Evolutionary conservation across 2,797 vertebrate genomes (phyloP).

Genomic region (Gallinago solitaria): DNA sequence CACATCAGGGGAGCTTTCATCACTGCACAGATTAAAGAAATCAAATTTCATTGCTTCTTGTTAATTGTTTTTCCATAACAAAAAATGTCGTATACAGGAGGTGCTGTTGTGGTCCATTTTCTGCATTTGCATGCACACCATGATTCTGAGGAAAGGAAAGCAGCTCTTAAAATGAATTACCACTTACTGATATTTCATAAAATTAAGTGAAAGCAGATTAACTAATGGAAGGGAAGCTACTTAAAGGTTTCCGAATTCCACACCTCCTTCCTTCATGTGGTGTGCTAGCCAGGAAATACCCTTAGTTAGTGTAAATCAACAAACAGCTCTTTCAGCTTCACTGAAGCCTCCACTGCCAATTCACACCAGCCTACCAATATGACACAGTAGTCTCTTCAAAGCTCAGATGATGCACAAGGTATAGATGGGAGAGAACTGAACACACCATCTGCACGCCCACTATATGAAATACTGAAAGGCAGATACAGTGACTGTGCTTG

Average conservation of each 20-base stretch:
- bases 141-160: neutral
- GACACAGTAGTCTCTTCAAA: neutral
- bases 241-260: neutral
- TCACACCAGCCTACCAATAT: rapidly evolving
- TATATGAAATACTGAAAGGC: neutral
- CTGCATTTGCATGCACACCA: neutral
- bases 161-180: neutral
- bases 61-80: conserved; percentile 54
- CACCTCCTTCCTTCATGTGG: neutral
- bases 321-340: neutral
- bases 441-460: neutral
- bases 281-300: neutral
- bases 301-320: neutral
- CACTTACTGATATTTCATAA: neutral
- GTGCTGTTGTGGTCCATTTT: neutral
- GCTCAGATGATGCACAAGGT: neutral
- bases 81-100: neutral
- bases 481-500: neutral
- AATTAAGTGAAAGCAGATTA: neutral
- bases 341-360: neutral
- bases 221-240: neutral
- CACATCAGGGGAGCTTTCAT: conserved; percentile 20
- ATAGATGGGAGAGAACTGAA: neutral
- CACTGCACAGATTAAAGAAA: conserved; percentile 41
- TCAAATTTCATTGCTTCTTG: neutral